A percentile compares a stretch with the other conserved stretches of the same genome.
phyloP scores from a whole-genome alignment of 2,113 vertebrate species.

The Hoplias malabaricus region DNA sequence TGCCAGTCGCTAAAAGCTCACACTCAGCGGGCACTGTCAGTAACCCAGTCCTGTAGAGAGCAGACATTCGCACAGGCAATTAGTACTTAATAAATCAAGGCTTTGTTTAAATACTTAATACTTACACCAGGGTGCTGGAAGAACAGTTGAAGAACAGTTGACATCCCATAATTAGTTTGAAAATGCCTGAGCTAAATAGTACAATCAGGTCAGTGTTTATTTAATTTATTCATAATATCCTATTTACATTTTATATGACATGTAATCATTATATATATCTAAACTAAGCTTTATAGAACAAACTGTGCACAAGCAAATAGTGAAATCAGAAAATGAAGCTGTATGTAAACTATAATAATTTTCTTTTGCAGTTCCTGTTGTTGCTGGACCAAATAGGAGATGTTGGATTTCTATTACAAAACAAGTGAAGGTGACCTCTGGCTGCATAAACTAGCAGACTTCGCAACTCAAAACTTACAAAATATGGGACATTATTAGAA shows the following conservation, averaged over 20 bases:
- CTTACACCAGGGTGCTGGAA: constrained; percentile 34
- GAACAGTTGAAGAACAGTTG: constrained; percentile 1
- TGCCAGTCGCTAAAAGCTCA: constrained; percentile 77
- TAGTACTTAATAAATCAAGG: constrained; percentile 78
- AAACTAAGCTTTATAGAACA: not conserved
- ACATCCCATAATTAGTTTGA: not conserved
- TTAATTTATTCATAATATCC: not conserved
- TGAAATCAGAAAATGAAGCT: not conserved
- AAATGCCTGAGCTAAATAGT: not conserved
- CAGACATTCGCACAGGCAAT: constrained; percentile 77
- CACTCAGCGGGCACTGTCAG: constrained; percentile 74
- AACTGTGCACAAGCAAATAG: not conserved
- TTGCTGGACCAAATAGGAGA: constrained; percentile 14
- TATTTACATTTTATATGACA: too few relatives aligned
- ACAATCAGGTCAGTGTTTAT: too few relatives aligned
- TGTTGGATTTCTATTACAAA: constrained; percentile 16
- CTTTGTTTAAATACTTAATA: constrained; percentile 70
- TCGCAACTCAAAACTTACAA: too few relatives aligned
- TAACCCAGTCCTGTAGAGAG: constrained; percentile 67
- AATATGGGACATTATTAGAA: constrained; percentile 12
- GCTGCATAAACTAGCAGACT: not conserved
- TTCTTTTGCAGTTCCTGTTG: not conserved
- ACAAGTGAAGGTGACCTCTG: constrained; percentile 9
- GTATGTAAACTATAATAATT: not conserved
- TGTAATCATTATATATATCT: too few relatives aligned